These are phyloP conservation scores for Atta cephalotes DNA, from an alignment of 1,140 invertebrate species.

Conservation along the genomic window DNA sequence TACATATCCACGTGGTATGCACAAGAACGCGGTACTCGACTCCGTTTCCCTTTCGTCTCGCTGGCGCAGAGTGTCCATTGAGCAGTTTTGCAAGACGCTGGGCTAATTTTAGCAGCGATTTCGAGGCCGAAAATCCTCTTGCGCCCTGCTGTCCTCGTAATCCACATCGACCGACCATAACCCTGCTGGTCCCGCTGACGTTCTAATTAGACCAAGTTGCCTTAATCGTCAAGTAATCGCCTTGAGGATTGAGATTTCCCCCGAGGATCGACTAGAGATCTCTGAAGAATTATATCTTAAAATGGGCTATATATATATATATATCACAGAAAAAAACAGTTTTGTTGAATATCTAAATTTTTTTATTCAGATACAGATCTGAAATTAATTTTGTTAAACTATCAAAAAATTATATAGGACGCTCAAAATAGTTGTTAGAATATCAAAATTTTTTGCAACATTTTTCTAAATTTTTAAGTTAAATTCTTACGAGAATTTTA, in stretches of 20 bases:
- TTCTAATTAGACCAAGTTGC: conserved; percentile 7
- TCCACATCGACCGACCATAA: conserved; percentile 69
- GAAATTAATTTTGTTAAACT: too few relatives aligned
- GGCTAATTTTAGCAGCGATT: conserved; percentile 75
- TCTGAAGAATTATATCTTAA: neutral
- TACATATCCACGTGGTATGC: neutral
- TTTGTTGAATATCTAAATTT: too few relatives aligned
- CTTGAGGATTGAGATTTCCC: neutral
- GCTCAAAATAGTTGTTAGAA: too few relatives aligned
- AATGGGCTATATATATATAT: neutral
- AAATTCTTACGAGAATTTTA: too few relatives aligned
- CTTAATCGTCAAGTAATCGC: neutral
- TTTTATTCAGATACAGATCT: too few relatives aligned
- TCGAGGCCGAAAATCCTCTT: conserved; percentile 75
- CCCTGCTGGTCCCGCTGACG: neutral
- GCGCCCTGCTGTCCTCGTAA: conserved; percentile 56
- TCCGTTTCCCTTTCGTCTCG: neutral
- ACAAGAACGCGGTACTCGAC: neutral
- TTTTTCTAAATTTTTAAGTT: too few relatives aligned
- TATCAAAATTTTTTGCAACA: too few relatives aligned
- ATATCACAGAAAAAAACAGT: too few relatives aligned
- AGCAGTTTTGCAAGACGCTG: conserved; percentile 68
- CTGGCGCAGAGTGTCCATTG: conserved; percentile 44
- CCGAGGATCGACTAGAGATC: neutral
- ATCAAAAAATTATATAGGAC: too few relatives aligned